These are phyloP conservation scores for Salminus brasiliensis DNA, from an alignment of 2,113 vertebrate genomes.

Conservation along the genomic window DNA sequence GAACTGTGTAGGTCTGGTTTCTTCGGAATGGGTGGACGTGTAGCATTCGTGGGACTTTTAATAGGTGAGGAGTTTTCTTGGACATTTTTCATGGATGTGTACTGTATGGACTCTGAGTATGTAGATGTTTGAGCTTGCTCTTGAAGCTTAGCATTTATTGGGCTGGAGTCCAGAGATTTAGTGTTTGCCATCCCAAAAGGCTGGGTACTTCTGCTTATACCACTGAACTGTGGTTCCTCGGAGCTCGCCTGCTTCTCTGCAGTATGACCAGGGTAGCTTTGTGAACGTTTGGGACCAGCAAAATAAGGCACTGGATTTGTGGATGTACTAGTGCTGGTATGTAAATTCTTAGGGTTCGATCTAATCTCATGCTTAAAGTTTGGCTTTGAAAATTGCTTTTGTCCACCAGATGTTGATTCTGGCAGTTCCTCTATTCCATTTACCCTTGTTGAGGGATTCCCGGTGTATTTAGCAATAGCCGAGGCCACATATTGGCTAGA, in stretches of 20 bases:
- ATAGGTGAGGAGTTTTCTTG: not conserved
- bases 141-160: conserved; percentile 48
- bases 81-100: conserved; percentile 42
- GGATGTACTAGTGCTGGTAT: not conserved
- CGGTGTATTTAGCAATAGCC: conserved; percentile 81
- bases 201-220: conserved; percentile 25
- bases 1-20: conserved; percentile 55
- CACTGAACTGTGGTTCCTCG: conserved; percentile 29
- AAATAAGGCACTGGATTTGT: conserved; percentile 35
- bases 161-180: conserved; percentile 45
- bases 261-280: conserved; percentile 56
- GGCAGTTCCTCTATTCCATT: conserved; percentile 28
- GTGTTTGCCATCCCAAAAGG: conserved; percentile 48
- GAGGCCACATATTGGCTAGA: conserved; percentile 94
- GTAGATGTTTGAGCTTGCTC: conserved; percentile 18
- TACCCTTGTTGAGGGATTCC: conserved; percentile 52
- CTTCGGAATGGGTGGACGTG: conserved; percentile 27
- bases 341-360: conserved; percentile 45
- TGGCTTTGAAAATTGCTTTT: conserved; percentile 14
- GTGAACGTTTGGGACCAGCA: conserved; percentile 51
- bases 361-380: conserved; percentile 55
- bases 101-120: conserved; percentile 16
- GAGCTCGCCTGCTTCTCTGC: conserved; percentile 49
- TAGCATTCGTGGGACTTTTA: conserved; percentile 30
- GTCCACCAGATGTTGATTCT: conserved; percentile 46